phyloP scores from a whole-genome alignment of 2,113 vertebrate species.

The Prochilodus magdalenae region DNA sequence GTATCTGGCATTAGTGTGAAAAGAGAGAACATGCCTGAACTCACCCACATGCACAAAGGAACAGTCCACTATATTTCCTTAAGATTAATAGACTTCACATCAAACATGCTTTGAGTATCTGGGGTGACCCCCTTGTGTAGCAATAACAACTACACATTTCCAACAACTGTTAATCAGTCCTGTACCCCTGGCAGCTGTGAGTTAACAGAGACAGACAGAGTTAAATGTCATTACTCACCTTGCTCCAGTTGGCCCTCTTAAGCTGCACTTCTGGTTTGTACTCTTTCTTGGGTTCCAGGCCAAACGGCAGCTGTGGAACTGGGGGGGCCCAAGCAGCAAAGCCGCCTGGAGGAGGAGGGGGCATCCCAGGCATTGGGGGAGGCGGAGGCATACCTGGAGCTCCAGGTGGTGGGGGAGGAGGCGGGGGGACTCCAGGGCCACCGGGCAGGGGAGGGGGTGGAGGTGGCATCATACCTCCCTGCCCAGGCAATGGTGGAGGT shows the following conservation, averaged over 20 bases:
- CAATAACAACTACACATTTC: no score
- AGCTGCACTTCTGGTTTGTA: conserved; percentile 85
- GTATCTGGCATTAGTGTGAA: no score
- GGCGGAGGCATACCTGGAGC: conserved; percentile 49
- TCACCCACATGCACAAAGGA: no score
- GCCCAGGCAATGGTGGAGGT: conserved; percentile 61
- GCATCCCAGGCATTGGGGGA: conserved; percentile 62
- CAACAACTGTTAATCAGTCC: no score
- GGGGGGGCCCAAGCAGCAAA: conserved; percentile 68
- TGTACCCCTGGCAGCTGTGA: no score
- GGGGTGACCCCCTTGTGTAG: no score
- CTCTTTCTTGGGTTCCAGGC: conserved; percentile 82
- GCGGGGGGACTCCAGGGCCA: conserved; percentile 5
- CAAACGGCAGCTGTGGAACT: conserved; percentile 74
- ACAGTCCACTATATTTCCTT: no score
- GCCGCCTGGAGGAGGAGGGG: conserved; percentile 71
- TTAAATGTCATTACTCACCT: conserved; percentile 81
- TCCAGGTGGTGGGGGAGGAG: conserved; percentile 52
- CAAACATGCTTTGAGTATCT: no score
- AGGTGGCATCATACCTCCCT: conserved; percentile 53
- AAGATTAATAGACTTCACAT: no score
- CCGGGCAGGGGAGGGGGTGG: conserved; percentile 59
- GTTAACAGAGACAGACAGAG: no score
- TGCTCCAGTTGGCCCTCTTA: conserved; percentile 84
- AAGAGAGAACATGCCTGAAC: no score